Base-by-base conservation (phyloP, 2,888 invertebrate species). In the Heliconius erato region DNA sequence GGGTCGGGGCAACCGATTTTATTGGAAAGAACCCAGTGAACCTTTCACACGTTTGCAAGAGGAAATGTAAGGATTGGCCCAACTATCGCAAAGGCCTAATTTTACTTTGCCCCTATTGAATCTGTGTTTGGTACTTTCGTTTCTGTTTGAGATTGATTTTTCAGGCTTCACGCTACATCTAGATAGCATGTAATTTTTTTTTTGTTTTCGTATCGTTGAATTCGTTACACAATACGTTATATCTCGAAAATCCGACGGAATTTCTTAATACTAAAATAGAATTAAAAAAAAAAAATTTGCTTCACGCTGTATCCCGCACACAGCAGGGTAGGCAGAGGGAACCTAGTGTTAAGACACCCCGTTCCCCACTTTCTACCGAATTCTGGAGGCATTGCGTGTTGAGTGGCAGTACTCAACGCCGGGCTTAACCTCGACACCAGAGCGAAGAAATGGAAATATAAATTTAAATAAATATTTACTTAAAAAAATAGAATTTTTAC, bases 61-160 rank as follows among this genome's bases (percentile, higher is more conserved):
- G 85, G 85, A 86, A 87, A 85, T 86, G 86, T 83, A 83, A 85
- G 79, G 74, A 86, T 86, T 85, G 85, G 84, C 83, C 85, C 79
- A 83, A 85, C 67, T 78, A 44, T 67, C 44, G 59, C 16, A 35
- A 76, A 76, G 49, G 67, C 49, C 40, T 44, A 65, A 78, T 78
- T 78, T 78, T 78, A 68, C 40, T 78, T 65, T 26, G 65, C 32
- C 67, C 19, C 63, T 76, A 63, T 76, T 63, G 76, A 35, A 76
- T 76, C 59, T 76, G 63, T 40, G 59, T 44, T 76, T 63, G 35
- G 35, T 12, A 63, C 26, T 63, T 35, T 76, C 32, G 35, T 76
- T 35, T 59, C 19, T 32, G n/a, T 44, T n/a, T 14, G 3, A 6
- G n/a, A 40, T 40, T 26, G 40, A 44, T 44, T 72, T 72, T 72